phyloP scores from a whole-genome alignment of 2,888 invertebrate genomes.

The Cerastoderma edule region DNA sequence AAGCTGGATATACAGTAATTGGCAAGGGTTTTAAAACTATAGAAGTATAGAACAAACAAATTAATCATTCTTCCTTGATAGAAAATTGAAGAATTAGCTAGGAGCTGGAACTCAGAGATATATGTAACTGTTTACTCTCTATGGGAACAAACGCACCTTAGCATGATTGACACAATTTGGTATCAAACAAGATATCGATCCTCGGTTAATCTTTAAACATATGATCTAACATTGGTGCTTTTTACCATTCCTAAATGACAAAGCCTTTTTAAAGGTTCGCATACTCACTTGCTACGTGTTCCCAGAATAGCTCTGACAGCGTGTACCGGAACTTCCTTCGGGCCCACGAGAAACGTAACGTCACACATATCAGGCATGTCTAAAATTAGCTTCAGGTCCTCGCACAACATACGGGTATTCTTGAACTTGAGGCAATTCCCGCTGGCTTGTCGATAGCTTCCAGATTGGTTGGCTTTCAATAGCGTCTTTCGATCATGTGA shows the following conservation, averaged over 20 bases:
- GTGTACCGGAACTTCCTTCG: slow-evolving; percentile 38
- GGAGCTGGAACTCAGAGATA: too few species aligned
- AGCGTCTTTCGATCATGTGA: too few species aligned
- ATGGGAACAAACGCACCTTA: too few species aligned
- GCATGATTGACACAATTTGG: not conserved
- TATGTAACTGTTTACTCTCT: too few species aligned
- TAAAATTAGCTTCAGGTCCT: slow-evolving; percentile 45
- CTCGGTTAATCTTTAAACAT: not conserved
- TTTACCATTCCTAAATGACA: not conserved
- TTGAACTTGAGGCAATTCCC: slow-evolving; percentile 30
- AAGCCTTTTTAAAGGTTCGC: not conserved
- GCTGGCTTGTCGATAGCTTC: not conserved
- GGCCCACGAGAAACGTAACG: slow-evolving; percentile 54
- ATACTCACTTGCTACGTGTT: slow-evolving; percentile 48
- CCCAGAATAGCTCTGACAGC: slow-evolving; percentile 48
- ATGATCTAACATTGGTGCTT: not conserved
- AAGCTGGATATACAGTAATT: not conserved
- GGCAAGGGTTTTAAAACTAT: not conserved
- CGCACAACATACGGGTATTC: slow-evolving; percentile 43
- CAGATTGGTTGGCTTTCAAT: too few species aligned
- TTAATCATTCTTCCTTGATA: too few species aligned
- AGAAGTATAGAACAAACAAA: not conserved
- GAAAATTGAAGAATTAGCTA: too few species aligned
- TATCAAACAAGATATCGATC: not conserved
- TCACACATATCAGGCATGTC: slow-evolving; percentile 60